Base-by-base conservation (phyloP, 2,888 invertebrate genomes). In the Melipona bicolor region DNA sequence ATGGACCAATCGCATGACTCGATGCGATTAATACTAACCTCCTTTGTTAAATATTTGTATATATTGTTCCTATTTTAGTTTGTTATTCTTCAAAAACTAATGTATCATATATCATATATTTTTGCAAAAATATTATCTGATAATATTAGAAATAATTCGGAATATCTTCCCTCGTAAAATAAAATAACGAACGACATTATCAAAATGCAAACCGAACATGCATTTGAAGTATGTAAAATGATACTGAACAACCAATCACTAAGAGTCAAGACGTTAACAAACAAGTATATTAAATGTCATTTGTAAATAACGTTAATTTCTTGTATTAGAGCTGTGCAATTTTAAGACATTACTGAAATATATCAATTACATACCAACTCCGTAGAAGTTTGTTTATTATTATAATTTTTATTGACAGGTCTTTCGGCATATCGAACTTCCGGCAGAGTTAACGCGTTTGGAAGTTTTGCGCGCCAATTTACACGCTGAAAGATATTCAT, bases 401-500 rank as follows among this genome's bases (percentile, higher is more conserved):
- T 24, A 59, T 52, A 61, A 2, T 21, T 54, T 49, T 11, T 36
- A 54, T 21, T 69, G 21, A n/a, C 93, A 97, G 98, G 96, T 98
- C 79, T 98, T 98, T 92, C 96, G 97, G 65, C 96, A 96, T 70
- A 95, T 98, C 83, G 98, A 98, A 94, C 96, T 97, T 90, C 97
- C 97, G 4, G 97, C 97, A 0, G 98, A 98, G 95, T 94, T 97
- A 90, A 96, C 96, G 17, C 96, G 97, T 88, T 95, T 97, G 88
- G 92, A 92, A 36, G 88, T 92, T 52, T 94, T 95, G 72, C 95
- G 95, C 76, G 87, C 87, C 9, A 92, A 92, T 0, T 95, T 97
- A 4, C 95, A 95, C 75, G 95, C 95, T 9, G 96, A 96, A 88
- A 95, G 97, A 79, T 95, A 95, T 91, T 95, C 95, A 81, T 95